phyloP scores from a whole-genome alignment of 1,140 invertebrate genomes.

The Steinernema feltiae region DNA sequence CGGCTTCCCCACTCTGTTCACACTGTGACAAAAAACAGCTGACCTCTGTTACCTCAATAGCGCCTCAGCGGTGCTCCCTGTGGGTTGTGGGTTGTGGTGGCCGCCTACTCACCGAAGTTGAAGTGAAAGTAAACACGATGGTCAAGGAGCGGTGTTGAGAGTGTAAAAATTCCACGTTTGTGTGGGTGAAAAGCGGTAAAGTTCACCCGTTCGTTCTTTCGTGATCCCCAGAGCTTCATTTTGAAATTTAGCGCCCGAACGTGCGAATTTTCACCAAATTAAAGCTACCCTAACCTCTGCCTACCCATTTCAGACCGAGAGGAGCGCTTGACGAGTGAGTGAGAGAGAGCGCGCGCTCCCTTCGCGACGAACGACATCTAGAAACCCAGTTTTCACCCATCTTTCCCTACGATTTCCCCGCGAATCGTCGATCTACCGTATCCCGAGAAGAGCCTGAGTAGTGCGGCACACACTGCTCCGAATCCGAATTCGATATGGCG shows the following conservation, averaged over 20 bases:
- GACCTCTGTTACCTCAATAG: background rate
- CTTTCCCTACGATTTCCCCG: no score
- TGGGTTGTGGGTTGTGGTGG: no score
- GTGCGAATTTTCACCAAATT: background rate
- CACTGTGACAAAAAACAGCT: background rate
- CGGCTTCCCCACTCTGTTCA: background rate
- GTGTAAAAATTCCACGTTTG: no score
- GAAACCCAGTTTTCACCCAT: background rate
- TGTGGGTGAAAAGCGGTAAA: no score
- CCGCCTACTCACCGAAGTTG: background rate
- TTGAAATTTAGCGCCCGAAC: background rate
- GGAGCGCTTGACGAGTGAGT: conserved; percentile 7
- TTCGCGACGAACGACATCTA: conserved; percentile 6
- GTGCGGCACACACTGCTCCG: background rate
- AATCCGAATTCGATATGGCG: background rate
- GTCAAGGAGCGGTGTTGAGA: no score
- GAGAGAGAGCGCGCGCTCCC: conserved; percentile 9
- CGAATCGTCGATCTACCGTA: no score
- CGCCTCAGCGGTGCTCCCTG: background rate
- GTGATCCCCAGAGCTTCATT: background rate
- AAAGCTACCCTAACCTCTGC: background rate
- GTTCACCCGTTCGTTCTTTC: no score
- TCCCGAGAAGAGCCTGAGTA: background rate
- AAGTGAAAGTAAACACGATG: no score
- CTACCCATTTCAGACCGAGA: background rate